These are phyloP conservation scores for Temnothorax nylanderi DNA, from an alignment of 1,140 invertebrate genomes.

Conservation along the genomic window DNA sequence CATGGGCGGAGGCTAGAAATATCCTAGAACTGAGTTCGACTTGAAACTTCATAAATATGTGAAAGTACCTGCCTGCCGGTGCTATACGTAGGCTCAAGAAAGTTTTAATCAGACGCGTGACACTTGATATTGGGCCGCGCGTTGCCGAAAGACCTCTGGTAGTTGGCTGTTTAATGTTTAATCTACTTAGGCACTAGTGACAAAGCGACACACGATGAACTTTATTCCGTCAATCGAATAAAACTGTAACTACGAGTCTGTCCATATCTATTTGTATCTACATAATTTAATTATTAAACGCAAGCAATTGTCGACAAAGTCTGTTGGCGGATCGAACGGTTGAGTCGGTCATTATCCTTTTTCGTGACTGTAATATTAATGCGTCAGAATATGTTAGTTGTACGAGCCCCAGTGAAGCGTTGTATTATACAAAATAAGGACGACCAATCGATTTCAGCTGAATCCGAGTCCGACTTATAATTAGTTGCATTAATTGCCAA, in stretches of 20 bases:
- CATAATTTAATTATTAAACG: constrained; percentile 45
- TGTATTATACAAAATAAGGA: background rate
- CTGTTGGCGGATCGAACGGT: background rate
- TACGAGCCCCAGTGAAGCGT: background rate
- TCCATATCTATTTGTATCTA: constrained; percentile 32
- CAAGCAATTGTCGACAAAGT: background rate
- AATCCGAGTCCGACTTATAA: background rate
- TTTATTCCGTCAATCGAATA: constrained; percentile 43
- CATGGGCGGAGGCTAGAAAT: constrained; percentile 23
- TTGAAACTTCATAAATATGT: constrained; percentile 57
- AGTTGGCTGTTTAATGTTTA: constrained; percentile 51
- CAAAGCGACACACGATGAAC: constrained; percentile 28
- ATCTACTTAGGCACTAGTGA: constrained; percentile 41
- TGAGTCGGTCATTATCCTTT: background rate
- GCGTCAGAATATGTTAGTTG: background rate
- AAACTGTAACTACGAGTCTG: constrained; percentile 11
- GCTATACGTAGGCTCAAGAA: constrained; percentile 43
- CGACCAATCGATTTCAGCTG: background rate
- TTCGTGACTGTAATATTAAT: constrained; percentile 43
- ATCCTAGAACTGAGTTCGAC: constrained; percentile 43
- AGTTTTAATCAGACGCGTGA: constrained; percentile 61
- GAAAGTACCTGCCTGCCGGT: constrained; percentile 31
- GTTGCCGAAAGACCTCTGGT: constrained; percentile 22
- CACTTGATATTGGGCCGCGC: constrained; percentile 40
- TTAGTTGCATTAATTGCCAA: background rate